Conservation (phyloP, 2,113 vertebrate genomes). For the Thamnophis sirtalis region DNA sequence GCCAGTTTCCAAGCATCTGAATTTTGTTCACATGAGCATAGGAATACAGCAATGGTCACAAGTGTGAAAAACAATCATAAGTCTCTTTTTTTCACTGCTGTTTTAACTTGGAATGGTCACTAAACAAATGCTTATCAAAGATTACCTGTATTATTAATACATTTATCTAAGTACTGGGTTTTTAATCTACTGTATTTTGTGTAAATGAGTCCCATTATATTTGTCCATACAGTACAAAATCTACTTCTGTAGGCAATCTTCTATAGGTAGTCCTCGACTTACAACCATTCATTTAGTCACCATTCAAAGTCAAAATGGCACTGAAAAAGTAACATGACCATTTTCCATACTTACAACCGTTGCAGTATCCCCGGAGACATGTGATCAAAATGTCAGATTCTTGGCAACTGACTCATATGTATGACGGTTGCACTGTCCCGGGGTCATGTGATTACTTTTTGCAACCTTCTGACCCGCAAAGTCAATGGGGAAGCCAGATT, state of each 20-base stretch:
- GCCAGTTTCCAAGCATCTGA: not conserved
- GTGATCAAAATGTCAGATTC: too few species aligned
- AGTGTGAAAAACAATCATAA: not conserved
- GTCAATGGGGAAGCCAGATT: not conserved
- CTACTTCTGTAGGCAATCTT: not conserved
- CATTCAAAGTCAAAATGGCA: too few species aligned
- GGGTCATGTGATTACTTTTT: not conserved
- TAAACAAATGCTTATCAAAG: not conserved
- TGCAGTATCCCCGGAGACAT: too few species aligned
- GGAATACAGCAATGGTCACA: not conserved
- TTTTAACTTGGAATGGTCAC: not conserved
- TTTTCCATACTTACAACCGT: too few species aligned
- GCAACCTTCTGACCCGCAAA: not conserved
- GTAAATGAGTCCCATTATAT: not conserved
- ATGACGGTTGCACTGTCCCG: fast-evolving
- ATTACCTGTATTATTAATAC: not conserved
- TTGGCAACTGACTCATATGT: too few species aligned
- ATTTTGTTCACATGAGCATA: not conserved
- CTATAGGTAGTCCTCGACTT: not conserved
- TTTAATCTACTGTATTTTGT: not conserved
- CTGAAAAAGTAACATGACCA: too few species aligned
- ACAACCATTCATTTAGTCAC: too few species aligned
- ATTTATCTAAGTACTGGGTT: not conserved
- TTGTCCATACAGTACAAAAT: not conserved
- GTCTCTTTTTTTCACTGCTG: not conserved